Conservation (phyloP, 2,888 invertebrate genomes). For the Parthenolecanium corni region DNA sequence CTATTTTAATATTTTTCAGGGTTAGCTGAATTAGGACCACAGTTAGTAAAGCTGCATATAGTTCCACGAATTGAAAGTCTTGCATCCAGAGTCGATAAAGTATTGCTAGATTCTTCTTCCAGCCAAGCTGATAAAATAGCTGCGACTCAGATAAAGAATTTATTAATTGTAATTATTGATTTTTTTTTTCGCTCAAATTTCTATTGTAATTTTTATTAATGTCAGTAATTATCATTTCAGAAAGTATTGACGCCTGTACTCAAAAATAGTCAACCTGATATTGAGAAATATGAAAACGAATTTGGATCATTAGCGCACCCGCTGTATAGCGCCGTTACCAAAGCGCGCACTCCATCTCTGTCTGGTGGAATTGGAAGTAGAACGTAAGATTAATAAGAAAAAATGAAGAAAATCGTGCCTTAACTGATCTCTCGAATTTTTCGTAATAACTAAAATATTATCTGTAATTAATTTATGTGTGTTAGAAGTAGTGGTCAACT, state of each 20-base stretch:
- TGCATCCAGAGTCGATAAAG: slow-evolving; percentile 45
- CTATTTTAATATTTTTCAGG: slow-evolving; percentile 35
- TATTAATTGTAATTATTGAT: slow-evolving; percentile 52
- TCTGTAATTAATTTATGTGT: too few relatives aligned
- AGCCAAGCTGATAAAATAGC: slow-evolving; percentile 73
- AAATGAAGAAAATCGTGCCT: too few relatives aligned
- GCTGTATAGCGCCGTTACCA: slow-evolving; percentile 65
- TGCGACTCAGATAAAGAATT: slow-evolving; percentile 78
- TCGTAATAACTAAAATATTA: too few relatives aligned
- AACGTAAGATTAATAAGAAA: too few relatives aligned
- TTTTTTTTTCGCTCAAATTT: background rate
- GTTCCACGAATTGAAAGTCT: slow-evolving; percentile 63
- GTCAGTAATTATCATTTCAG: slow-evolving; percentile 36
- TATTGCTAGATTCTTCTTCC: slow-evolving; percentile 49
- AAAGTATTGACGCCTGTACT: slow-evolving; percentile 79
- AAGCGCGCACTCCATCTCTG: slow-evolving; percentile 47
- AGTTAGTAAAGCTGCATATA: slow-evolving; percentile 71
- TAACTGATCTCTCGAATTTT: too few relatives aligned
- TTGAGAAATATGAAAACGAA: slow-evolving; percentile 75
- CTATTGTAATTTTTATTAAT: background rate
- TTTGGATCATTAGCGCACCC: slow-evolving; percentile 78
- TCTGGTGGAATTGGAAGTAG: background rate
- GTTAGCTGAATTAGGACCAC: slow-evolving; percentile 73
- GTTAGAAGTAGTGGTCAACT: too few relatives aligned
- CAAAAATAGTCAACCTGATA: slow-evolving; percentile 69